These are phyloP conservation scores for Patiria pectinifera DNA, from an alignment of 53 echinoderm and acorn worm genomes.

Conservation along the genomic window DNA sequence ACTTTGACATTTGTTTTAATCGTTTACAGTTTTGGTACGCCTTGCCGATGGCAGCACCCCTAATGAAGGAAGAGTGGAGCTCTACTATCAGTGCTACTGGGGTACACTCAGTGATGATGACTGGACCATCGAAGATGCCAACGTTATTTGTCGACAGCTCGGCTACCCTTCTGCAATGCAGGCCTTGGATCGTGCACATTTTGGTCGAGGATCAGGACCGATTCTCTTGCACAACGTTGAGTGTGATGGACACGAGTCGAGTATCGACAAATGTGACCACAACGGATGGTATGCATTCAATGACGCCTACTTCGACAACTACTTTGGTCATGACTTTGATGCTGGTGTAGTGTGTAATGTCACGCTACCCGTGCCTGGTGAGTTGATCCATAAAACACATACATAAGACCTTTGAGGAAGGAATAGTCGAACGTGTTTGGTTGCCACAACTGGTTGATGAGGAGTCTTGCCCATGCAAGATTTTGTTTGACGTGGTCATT, in stretches of 20 bases:
- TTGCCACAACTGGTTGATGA: no score
- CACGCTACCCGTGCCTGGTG: background rate
- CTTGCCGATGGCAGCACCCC: conserved; percentile 42
- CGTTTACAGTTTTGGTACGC: conserved; percentile 10
- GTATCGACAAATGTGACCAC: background rate
- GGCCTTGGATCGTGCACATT: background rate
- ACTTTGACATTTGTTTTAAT: no score
- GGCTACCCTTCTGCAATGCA: conserved; percentile 1
- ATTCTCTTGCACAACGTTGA: background rate
- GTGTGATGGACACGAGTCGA: background rate
- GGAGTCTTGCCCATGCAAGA: no score
- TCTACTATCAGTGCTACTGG: conserved; percentile 38
- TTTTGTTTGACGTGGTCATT: no score
- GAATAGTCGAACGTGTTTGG: background rate
- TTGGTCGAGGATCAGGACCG: background rate
- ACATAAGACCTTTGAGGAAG: background rate
- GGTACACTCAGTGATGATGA: background rate
- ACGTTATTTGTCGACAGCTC: conserved; percentile 57
- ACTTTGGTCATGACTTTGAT: background rate
- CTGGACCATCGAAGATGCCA: conserved; percentile 61
- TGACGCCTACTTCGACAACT: background rate
- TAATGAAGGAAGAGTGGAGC: conserved; percentile 57
- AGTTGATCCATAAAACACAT: background rate
- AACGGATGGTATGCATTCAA: background rate
- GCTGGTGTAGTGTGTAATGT: background rate